phyloP scores from a whole-genome alignment of 2,113 vertebrate genomes.

The Strix uralensis region DNA sequence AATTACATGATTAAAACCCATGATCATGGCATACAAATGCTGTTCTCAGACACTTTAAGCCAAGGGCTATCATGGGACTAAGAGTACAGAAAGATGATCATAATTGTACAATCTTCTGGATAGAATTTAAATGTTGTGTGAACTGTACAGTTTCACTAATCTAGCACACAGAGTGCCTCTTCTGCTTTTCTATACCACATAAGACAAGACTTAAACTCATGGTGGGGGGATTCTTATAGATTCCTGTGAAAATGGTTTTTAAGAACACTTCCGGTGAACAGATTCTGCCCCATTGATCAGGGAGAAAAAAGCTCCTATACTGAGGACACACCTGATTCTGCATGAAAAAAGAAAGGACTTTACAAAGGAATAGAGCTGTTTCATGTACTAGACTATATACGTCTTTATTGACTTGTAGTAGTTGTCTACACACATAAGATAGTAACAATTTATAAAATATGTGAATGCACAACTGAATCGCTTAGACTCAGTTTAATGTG shows the following conservation, averaged over 20 bases:
- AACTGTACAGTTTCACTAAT: background rate
- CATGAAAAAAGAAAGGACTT: background rate
- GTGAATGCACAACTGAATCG: background rate
- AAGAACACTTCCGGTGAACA: background rate
- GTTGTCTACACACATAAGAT: background rate
- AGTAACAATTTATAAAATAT: background rate
- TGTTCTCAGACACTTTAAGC: background rate
- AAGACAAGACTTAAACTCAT: background rate
- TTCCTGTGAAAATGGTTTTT: background rate
- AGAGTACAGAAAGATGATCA: background rate
- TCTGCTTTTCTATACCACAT: background rate
- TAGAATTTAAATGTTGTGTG: background rate
- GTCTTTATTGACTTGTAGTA: background rate
- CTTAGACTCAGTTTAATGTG: background rate
- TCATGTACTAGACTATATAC: background rate
- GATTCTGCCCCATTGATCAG: background rate
- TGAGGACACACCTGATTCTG: background rate
- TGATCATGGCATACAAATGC: background rate
- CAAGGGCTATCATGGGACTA: background rate
- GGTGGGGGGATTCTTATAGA: background rate
- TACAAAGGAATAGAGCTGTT: background rate
- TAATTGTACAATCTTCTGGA: background rate
- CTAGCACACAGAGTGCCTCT: background rate
- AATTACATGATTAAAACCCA: background rate
- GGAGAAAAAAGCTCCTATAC: background rate